These are phyloP conservation scores for Isotomurus palustris DNA, from an alignment of 2,888 invertebrate genomes.

Conservation along the genomic window DNA sequence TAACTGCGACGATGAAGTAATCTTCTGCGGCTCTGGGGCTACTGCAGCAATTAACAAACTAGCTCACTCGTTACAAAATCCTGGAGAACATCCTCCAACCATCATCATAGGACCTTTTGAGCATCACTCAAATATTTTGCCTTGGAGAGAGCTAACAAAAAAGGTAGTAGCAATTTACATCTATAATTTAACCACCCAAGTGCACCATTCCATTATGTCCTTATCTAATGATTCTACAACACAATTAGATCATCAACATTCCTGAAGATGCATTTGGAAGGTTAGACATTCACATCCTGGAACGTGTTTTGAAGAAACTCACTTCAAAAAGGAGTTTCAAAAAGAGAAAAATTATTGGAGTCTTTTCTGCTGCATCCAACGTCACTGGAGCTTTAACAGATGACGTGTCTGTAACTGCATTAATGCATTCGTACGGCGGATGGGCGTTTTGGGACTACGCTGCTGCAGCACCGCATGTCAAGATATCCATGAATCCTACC, in stretches of 20 bases:
- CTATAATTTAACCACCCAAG: no score
- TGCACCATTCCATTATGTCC: no score
- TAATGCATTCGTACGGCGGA: constrained; percentile 77
- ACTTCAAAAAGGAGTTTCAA: constrained; percentile 23
- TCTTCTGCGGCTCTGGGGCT: constrained; percentile 67
- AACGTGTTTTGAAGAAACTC: constrained; percentile 13
- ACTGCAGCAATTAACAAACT: constrained; percentile 72
- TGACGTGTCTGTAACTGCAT: constrained; percentile 72
- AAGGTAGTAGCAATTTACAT: no score
- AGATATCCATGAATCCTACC: constrained; percentile 83
- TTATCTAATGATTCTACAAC: no score
- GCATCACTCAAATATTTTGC: constrained; percentile 68
- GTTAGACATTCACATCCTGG: constrained; percentile 22
- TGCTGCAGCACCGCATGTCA: constrained; percentile 69
- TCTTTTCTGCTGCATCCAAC: constrained; percentile 80
- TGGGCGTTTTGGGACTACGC: constrained; percentile 87
- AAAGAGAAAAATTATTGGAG: constrained; percentile 70
- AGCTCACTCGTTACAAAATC: constrained; percentile 53
- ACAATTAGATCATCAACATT: constrained; percentile 31
- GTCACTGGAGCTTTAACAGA: constrained; percentile 83
- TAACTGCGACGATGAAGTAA: constrained; percentile 69
- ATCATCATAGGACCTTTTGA: constrained; percentile 74
- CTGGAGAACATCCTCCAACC: constrained; percentile 47
- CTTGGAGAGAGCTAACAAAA: constrained; percentile 87
- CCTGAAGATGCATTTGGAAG: constrained; percentile 22